These are phyloP conservation scores for Oryzaephilus surinamensis DNA, from an alignment of 1,140 invertebrate species.

Conservation along the genomic window DNA sequence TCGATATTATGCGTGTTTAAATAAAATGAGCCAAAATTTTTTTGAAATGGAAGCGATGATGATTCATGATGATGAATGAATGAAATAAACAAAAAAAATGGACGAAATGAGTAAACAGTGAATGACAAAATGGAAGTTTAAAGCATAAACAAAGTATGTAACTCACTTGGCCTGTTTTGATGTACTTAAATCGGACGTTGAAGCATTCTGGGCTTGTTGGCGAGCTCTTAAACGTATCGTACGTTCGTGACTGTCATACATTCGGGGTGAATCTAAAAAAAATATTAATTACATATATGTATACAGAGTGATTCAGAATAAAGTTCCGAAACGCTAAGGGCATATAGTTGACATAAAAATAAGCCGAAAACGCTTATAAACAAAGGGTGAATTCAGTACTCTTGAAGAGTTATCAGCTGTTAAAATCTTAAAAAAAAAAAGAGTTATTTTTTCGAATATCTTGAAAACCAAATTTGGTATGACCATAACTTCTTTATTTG, in stretches of 20 bases:
- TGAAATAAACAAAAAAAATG: conserved; percentile 11
- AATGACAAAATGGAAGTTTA: conserved; percentile 5
- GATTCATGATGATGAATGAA: conserved; percentile 11
- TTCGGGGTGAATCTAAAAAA: conserved; percentile 35
- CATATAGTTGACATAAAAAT: too few species aligned
- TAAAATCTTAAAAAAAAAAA: conserved; percentile 32
- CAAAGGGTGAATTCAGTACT: too few species aligned
- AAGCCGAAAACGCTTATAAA: too few species aligned
- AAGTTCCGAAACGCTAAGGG: too few species aligned
- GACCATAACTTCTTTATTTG: too few species aligned
- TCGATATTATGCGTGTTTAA: too few species aligned
- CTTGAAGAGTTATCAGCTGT: too few species aligned
- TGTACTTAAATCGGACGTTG: conserved; percentile 33
- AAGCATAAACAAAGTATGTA: conserved; percentile 8
- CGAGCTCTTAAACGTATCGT: conserved; percentile 39
- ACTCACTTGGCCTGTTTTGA: conserved; percentile 37
- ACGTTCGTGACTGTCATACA: conserved; percentile 41
- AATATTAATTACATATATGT: conserved; percentile 35
- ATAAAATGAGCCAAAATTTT: too few species aligned
- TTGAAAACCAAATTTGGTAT: conserved; percentile 33
- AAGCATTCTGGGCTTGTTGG: conserved; percentile 31
- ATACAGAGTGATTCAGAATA: too few species aligned
- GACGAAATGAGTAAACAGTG: conserved; percentile 7
- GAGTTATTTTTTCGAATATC: too few species aligned
- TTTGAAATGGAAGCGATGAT: not conserved